Evolutionary conservation across 1,140 invertebrate species (phyloP), one percentile per base, ranked within the genome.

Genomic region (Drosophila parvula): DNA sequence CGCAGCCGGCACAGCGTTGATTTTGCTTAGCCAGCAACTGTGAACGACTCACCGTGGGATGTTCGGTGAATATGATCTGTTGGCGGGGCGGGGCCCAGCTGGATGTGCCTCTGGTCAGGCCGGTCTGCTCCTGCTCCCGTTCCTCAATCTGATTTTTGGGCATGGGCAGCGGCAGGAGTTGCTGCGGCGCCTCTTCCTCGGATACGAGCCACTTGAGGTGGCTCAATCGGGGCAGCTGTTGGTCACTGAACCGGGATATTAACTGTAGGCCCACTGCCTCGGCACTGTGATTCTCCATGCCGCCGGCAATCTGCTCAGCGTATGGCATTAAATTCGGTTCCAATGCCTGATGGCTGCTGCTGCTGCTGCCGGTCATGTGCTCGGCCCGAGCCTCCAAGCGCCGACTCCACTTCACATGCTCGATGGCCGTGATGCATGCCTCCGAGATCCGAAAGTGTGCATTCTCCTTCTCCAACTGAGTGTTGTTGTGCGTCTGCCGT

Each of bases 361-460:
- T 22, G 22, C 22, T 22, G 4, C 16, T 27, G 51, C 32, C 4
- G 51, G 32, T 16, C 30, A 2, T 43, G 28, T 32, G 40, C 6
- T 12, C 50, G 28, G 69, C 59, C 55, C 77, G 74, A 63, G 40
- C 38, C 38, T 36, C 55, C 55, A 57, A 27, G 5, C 48, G 27
- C 3, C 71, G 59, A 41, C 81, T 91, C 81, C 93, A 93, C 74
- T 92, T 93, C n/a, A 95, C 94, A 78, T 95, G 94, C 92, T 97
- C 97, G 59, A 97, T 96, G 38, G 96, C 96, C 48, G 96, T 94
- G 78, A 98, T 97, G 79, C 97, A 94, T 0, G 96, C 96, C 92
- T 98, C 97, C 9, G 95, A 96, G 65, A 97, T 95, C 81, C 94
- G 95, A 91, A 98, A 98, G 92, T 98, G 97, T 0, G 96, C 96